Conservation (phyloP, 2,888 invertebrate species). For the Sylvicola fuscatus region DNA sequence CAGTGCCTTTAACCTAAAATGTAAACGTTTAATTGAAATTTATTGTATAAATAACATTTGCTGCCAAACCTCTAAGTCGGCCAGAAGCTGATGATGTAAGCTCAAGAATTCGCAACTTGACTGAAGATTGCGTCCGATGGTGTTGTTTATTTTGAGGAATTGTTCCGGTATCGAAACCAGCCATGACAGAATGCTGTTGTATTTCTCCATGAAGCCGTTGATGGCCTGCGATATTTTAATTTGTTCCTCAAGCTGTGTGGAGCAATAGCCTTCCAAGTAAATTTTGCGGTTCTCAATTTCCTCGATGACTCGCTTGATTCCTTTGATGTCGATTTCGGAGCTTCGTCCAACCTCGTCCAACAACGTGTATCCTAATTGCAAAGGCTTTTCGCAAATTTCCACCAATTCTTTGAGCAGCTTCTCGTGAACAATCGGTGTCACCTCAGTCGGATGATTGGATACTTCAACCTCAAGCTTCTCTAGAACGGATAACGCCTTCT, state of each 20-base stretch:
- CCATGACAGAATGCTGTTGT: constrained; percentile 53
- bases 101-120: constrained; percentile 52
- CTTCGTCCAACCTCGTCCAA: constrained; percentile 43
- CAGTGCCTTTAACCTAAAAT: constrained; percentile 39
- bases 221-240: constrained; percentile 45
- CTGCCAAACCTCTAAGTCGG: constrained; percentile 40
- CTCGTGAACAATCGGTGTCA: constrained; percentile 43
- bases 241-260: constrained; percentile 45
- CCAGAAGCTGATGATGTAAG: constrained; percentile 48
- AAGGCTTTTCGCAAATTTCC: constrained; percentile 41
- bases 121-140: constrained; percentile 47
- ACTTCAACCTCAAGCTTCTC: constrained; percentile 56
- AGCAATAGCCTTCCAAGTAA: constrained; percentile 38
- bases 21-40: constrained; percentile 6
- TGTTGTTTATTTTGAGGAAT: constrained; percentile 47
- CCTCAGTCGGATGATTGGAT: constrained; percentile 38
- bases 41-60: constrained; percentile 1
- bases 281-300: constrained; percentile 54
- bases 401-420: constrained; percentile 42
- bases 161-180: constrained; percentile 48
- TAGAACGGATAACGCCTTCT: constrained; percentile 46
- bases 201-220: constrained; percentile 43
- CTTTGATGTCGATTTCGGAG: constrained; percentile 37
- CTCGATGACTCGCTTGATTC: constrained; percentile 41
- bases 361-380: constrained; percentile 50